These are phyloP conservation scores for Epistrophella euchroma DNA, from an alignment of 2,888 invertebrate species.

Conservation along the genomic window DNA sequence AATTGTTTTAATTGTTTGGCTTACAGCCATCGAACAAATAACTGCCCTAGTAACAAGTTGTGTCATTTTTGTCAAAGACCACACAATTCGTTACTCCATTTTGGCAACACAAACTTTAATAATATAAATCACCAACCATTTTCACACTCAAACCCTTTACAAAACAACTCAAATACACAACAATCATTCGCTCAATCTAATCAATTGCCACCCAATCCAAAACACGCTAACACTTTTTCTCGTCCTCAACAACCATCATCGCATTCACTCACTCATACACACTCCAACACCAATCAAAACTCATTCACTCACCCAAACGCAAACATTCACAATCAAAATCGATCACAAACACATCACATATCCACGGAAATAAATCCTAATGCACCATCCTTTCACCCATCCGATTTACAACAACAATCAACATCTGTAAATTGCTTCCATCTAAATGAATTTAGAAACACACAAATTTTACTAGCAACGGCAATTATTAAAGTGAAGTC, in stretches of 20 bases:
- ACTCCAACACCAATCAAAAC: background rate
- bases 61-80: background rate
- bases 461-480: conserved; percentile 5
- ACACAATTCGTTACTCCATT: background rate
- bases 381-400: no score
- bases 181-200: background rate
- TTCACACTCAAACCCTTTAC: background rate
- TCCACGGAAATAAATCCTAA: no score
- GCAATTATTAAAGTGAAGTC: conserved; percentile 8
- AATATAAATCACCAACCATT: no score
- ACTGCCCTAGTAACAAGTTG: background rate
- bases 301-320: background rate
- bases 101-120: background rate
- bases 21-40: no score
- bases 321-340: background rate
- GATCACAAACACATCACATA: background rate
- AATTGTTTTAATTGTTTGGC: background rate
- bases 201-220: background rate
- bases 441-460: background rate
- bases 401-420: background rate
- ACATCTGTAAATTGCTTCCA: background rate
- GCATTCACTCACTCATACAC: background rate
- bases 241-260: background rate
- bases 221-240: background rate
- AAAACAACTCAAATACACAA: background rate